These are phyloP conservation scores for Myopa testacea DNA, from an alignment of 2,888 invertebrate species.

Conservation along the genomic window DNA sequence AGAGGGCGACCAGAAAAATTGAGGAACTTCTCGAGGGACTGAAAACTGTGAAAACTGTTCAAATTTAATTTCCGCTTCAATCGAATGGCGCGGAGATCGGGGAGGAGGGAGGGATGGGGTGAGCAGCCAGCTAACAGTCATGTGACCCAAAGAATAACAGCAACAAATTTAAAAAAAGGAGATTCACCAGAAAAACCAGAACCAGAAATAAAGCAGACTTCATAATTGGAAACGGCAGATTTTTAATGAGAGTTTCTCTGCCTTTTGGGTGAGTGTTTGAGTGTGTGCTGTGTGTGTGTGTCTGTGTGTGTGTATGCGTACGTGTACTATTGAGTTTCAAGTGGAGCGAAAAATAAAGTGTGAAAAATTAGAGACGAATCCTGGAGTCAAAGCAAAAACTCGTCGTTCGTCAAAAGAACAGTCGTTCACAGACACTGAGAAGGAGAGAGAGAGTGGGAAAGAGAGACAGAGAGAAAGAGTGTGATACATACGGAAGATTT, in stretches of 20 bases:
- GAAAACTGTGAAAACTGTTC: neutral
- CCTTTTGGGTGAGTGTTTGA: slow-evolving; percentile 1
- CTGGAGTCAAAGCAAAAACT: neutral
- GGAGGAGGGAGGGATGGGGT: too few relatives aligned
- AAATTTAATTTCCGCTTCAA: neutral
- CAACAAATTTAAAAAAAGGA: neutral
- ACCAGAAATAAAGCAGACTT: slow-evolving; percentile 14
- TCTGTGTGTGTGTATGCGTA: neutral
- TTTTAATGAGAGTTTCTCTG: slow-evolving; percentile 43
- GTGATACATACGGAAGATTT: neutral
- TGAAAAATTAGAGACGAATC: slow-evolving; percentile 7
- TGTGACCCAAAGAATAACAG: slow-evolving; percentile 5
- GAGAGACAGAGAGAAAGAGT: neutral
- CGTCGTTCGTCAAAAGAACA: too few relatives aligned
- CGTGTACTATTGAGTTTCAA: slow-evolving; percentile 27
- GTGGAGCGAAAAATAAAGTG: slow-evolving; percentile 17
- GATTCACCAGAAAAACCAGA: neutral
- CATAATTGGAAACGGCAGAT: slow-evolving; percentile 41
- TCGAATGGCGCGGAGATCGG: neutral
- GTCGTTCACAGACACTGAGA: neutral
- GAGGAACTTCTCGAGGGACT: too few relatives aligned
- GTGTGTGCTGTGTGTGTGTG: neutral
- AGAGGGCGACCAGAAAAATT: too few relatives aligned
- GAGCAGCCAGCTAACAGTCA: neutral
- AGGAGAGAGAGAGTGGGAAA: neutral